Base-by-base conservation (phyloP, 30 jellyfish, hydroid and myxozoan genomes). In the Aurelia aurita region DNA sequence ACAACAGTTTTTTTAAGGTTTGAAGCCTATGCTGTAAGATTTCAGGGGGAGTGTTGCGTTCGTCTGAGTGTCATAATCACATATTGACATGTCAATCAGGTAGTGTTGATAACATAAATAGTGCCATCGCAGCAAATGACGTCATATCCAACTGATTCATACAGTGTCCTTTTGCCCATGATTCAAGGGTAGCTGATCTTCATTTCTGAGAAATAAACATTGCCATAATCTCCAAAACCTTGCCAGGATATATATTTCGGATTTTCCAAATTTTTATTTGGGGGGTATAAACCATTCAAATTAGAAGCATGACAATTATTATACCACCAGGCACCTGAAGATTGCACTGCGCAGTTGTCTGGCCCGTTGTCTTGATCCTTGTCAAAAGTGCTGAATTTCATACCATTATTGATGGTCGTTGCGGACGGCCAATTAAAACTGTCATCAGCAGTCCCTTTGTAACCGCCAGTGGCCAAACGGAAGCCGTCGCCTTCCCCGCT, bases 291-390 rank as follows among this genome's bases (percentile, higher is more conserved):
- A 18, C 79, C 54, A 60, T 77, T 77, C 78, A 77, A 64, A 58
- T 77, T 77, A 2, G 80, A 59, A 13, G n/a, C 9, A 34, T 9
- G 43, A 27, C 89, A 77, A 15, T 23, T 8, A 11, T 39, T 39
- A 31, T 57, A 55, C 89, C 89, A 77, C 89, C 89, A 77, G 20
- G 79, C 80, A 18, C 89, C 89, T 26, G 14, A 2, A 58, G 1
- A 77, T 6, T 34, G 15, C 29, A 20, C 8, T 23, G 89, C 89
- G 58, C 89, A 77, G 43, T 63, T 58, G 3, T 16, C 15, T 14
- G 55, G 18, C 13, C n/a, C n/a, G 15, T 12, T 27, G 63, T 77
- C 89, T 31, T 77, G 62, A 47, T 77, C 89, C 22, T 63, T 44
- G 66, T 80, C 91, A 8, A 3, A 22, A 1, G 91, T 80, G 44